phyloP scores from a whole-genome alignment of 1,140 invertebrate genomes.

The Potamilus streckersoni region DNA sequence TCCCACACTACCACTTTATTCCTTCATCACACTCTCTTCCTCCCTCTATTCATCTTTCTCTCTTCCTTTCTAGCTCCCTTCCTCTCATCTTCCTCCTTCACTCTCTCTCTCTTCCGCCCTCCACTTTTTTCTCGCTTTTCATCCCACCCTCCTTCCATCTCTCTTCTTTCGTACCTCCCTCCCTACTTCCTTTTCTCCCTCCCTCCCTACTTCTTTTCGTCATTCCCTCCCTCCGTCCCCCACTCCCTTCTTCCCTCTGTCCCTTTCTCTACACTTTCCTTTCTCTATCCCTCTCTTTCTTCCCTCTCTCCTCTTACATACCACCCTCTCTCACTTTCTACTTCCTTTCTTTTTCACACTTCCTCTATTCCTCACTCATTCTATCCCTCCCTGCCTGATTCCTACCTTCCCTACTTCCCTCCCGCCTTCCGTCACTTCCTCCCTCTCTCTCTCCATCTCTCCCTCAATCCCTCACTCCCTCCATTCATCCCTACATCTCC shows the following conservation, averaged over 20 bases:
- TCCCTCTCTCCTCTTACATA: background rate
- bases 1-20: too few relatives aligned
- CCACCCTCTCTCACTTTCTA: too few relatives aligned
- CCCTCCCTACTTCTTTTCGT: background rate
- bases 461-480: background rate
- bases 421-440: background rate
- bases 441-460: slow-evolving; percentile 2
- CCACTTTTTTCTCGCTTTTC: too few relatives aligned
- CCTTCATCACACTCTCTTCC: background rate
- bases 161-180: background rate
- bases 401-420: background rate
- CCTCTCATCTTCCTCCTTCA: background rate
- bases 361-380: too few relatives aligned
- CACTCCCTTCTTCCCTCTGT: slow-evolving; percentile 5
- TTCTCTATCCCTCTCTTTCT: background rate
- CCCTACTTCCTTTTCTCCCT: background rate
- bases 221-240: background rate
- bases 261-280: slow-evolving; percentile 1
- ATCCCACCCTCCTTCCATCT: background rate
- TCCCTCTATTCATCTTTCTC: background rate
- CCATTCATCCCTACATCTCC: too few relatives aligned
- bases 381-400: too few relatives aligned
- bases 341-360: too few relatives aligned
- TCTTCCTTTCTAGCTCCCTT: background rate
- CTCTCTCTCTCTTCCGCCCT: background rate